Evolutionary conservation across 2,797 vertebrate species (phyloP).

Genomic region (Ptychadena robeensis): DNA sequence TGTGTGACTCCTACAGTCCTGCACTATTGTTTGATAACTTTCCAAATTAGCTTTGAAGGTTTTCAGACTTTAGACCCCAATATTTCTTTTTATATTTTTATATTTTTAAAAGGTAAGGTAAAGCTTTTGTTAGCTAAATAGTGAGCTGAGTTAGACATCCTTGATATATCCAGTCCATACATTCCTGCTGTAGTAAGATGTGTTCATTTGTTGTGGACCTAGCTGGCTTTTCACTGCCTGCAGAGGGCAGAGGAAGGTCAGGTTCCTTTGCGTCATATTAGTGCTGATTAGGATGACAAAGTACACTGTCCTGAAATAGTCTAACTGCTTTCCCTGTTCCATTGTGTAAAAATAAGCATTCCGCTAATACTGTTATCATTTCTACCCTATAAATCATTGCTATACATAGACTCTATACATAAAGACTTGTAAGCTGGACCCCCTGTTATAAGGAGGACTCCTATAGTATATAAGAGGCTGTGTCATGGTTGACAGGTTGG

Average conservation of each 20-base stretch:
- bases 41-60: neutral
- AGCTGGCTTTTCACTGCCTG: slow-evolving; percentile 21
- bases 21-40: neutral
- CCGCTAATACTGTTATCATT: neutral
- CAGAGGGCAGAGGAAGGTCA: slow-evolving; percentile 30
- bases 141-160: neutral
- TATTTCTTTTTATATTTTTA: neutral
- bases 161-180: neutral
- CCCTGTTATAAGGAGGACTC: too few relatives aligned
- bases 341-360: neutral
- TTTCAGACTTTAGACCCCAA: neutral
- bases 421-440: neutral
- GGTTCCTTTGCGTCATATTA: slow-evolving; percentile 38
- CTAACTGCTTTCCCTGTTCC: slow-evolving; percentile 1
- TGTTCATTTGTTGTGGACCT: slow-evolving; percentile 8
- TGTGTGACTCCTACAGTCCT: neutral
- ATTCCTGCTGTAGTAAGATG: slow-evolving; percentile 5
- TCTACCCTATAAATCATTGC: neutral
- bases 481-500: neutral
- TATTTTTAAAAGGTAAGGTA: neutral
- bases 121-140: neutral
- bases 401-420: neutral
- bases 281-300: slow-evolving; percentile 23
- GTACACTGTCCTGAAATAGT: neutral
- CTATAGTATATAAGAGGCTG: neutral